phyloP scores from a whole-genome alignment of 2,113 vertebrate species.

The Entelurus aequoreus region DNA sequence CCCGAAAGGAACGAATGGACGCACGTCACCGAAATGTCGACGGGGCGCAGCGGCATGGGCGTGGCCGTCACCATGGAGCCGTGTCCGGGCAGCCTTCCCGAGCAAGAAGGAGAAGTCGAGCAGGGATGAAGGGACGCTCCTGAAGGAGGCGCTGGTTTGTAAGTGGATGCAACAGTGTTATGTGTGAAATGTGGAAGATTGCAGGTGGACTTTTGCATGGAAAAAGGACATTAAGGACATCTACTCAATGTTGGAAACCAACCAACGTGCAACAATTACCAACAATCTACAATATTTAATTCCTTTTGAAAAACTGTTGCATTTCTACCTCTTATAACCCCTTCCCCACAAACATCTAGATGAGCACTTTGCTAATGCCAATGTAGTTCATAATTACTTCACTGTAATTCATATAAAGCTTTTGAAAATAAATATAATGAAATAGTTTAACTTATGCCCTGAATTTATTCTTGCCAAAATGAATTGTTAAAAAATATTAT shows the following conservation, averaged over 20 bases:
- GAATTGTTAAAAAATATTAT: too few species aligned
- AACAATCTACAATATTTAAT: too few species aligned
- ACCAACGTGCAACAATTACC: slow-evolving; percentile 30
- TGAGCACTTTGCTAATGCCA: slow-evolving; percentile 21
- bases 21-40: slow-evolving; percentile 63
- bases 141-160: slow-evolving; percentile 13
- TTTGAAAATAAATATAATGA: too few species aligned
- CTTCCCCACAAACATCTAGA: not conserved
- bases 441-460: too few species aligned
- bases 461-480: too few species aligned
- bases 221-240: not conserved
- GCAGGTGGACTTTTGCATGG: not conserved
- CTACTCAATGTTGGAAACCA: not conserved
- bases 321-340: slow-evolving; percentile 4
- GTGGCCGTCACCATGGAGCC: slow-evolving; percentile 81
- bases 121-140: too few species aligned
- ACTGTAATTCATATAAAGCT: not conserved
- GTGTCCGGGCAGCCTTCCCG: slow-evolving; percentile 70
- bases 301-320: too few species aligned
- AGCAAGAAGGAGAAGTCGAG: slow-evolving; percentile 33
- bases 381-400: slow-evolving; percentile 3
- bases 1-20: slow-evolving; percentile 71
- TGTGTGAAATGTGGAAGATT: not conserved
- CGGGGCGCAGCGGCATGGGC: slow-evolving; percentile 76
- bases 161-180: slow-evolving; percentile 4